Evolutionary conservation across 1,140 invertebrate species (phyloP).

Genomic region (Microplitis mediator): DNA sequence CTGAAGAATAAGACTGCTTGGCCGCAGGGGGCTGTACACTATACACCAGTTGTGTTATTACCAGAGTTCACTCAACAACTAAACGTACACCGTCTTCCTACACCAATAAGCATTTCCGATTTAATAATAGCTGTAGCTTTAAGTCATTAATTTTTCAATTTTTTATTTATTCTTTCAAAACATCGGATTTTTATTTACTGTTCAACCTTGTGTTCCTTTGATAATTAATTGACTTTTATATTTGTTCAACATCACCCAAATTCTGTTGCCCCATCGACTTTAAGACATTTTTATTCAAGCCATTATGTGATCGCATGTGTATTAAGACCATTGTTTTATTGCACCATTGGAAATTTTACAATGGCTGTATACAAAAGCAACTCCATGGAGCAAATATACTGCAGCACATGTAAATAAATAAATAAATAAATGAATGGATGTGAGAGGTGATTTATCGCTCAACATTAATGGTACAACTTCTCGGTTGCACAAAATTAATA

Average conservation of each 20-base stretch:
- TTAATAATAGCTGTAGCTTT: background rate
- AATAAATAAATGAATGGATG: background rate
- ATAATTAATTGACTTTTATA: too few species aligned
- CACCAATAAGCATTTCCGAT: background rate
- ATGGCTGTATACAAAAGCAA: conserved; percentile 8
- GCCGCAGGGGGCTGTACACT: background rate
- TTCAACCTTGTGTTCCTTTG: too few species aligned
- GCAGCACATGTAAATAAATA: background rate
- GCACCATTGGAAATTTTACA: conserved; percentile 11
- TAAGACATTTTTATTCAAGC: too few species aligned
- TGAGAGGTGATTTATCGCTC: too few species aligned
- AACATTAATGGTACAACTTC: too few species aligned
- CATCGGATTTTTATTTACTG: too few species aligned
- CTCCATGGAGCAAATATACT: background rate
- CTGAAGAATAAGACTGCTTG: conserved; percentile 21
- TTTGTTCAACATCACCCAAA: too few species aligned
- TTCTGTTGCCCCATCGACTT: too few species aligned
- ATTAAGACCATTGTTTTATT: conserved; percentile 51
- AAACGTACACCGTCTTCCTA: background rate
- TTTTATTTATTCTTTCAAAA: too few species aligned
- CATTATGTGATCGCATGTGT: background rate
- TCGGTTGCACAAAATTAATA: too few species aligned
- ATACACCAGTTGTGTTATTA: background rate
- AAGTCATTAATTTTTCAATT: background rate
- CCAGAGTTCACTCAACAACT: background rate